Evolutionary conservation across 2,797 vertebrate genomes (phyloP).

Genomic region (Hemibagrus guttatus): DNA sequence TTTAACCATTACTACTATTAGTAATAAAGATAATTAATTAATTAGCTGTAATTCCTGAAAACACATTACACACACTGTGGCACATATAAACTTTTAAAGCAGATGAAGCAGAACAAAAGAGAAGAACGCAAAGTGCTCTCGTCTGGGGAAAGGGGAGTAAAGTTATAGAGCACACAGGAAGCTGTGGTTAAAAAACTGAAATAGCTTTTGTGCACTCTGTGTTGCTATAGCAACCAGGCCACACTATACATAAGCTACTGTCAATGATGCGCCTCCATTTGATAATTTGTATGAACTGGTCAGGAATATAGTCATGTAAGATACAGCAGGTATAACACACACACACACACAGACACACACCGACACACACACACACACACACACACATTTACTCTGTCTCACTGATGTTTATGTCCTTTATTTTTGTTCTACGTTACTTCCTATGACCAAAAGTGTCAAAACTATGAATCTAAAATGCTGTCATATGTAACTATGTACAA

Average conservation of each 20-base stretch:
- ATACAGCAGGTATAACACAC: not conserved
- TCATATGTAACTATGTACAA: not conserved
- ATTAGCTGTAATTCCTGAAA: not conserved
- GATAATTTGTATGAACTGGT: conserved; percentile 37
- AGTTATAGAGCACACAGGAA: conserved; percentile 74
- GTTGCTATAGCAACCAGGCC: conserved; percentile 79
- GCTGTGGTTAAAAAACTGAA: conserved; percentile 78
- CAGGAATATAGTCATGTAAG: not conserved
- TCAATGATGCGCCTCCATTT: conserved; percentile 75
- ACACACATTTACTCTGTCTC: no score
- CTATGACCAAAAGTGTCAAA: not conserved
- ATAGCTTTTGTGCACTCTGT: conserved; percentile 66
- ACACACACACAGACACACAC: not conserved
- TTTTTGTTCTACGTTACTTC: no score
- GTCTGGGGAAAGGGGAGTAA: conserved; percentile 14
- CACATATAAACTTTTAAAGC: not conserved
- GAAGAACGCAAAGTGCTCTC: conserved; percentile 47
- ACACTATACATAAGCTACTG: conserved; percentile 69
- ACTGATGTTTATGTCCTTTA: no score
- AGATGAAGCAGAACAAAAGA: conserved; percentile 44
- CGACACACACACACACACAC: no score
- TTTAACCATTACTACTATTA: not conserved
- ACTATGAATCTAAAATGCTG: not conserved
- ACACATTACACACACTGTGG: not conserved
- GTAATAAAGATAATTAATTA: not conserved